Percentiles rank a stretch among this genome's conserved stretches.
Evolutionary conservation across 2,797 vertebrate species (phyloP).

Genomic region (Gila robusta): DNA sequence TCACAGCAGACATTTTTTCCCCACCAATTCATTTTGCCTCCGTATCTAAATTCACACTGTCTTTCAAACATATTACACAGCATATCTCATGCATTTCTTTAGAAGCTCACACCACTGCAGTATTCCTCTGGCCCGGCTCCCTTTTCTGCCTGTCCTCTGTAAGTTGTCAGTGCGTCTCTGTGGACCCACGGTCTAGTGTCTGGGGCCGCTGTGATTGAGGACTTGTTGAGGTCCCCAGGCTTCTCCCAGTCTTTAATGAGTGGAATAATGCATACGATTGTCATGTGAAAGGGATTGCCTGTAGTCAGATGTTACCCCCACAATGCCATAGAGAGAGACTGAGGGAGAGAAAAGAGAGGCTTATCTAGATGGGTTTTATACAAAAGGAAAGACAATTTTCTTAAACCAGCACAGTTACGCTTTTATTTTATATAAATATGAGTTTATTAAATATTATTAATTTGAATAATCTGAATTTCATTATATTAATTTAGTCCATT

Average conservation of each 20-base stretch:
- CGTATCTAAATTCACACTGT: constrained; percentile 37
- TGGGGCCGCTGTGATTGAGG: constrained; percentile 66
- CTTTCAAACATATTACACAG: constrained; percentile 31
- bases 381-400: not conserved
- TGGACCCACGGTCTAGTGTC: constrained; percentile 22
- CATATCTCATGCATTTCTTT: constrained; percentile 34
- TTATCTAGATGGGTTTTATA: constrained; percentile 43
- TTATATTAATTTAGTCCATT: not conserved
- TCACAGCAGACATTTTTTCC: constrained; percentile 56
- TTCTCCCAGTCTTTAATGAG: constrained; percentile 88
- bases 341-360: constrained; percentile 63
- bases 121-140: constrained; percentile 32
- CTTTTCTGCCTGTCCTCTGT: constrained; percentile 50
- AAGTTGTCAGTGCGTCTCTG: constrained; percentile 60
- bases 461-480: not conserved
- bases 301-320: constrained; percentile 81
- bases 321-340: constrained; percentile 72
- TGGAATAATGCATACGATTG: constrained; percentile 93
- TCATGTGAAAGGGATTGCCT: constrained; percentile 88
- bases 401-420: not conserved
- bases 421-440: not conserved
- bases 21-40: constrained; percentile 40
- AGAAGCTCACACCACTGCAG: constrained; percentile 22
- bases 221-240: constrained; percentile 77
- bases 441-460: not conserved